phyloP scores from a whole-genome alignment of 2,113 vertebrate genomes.

The Solenodon paradoxus region DNA sequence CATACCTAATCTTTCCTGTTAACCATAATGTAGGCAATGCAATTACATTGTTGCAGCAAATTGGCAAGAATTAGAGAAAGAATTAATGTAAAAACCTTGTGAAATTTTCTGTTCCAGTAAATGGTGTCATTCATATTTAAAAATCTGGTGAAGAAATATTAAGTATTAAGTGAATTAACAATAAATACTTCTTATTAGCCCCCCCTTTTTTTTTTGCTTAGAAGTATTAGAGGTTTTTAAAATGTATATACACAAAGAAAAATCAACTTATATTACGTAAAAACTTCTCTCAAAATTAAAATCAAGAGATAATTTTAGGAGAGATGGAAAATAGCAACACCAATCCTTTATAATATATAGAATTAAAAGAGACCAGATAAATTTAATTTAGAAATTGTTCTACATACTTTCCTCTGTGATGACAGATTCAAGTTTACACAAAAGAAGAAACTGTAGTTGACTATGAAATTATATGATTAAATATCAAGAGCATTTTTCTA shows the following conservation, averaged over 20 bases:
- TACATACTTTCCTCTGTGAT: not conserved
- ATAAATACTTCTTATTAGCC: conserved; percentile 56
- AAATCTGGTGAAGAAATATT: conserved; percentile 71
- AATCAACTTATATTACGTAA: not conserved
- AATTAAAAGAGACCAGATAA: conserved; percentile 19
- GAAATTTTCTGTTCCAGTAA: conserved; percentile 72
- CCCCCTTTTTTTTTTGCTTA: conserved; percentile 41
- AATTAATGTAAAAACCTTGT: conserved; percentile 73
- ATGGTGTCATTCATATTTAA: conserved; percentile 69
- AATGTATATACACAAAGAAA: conserved; percentile 7
- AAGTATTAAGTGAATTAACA: conserved; percentile 65
- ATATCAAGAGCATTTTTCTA: not conserved
- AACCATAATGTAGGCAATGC: conserved; percentile 70
- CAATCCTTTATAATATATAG: conserved; percentile 54
- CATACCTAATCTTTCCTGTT: conserved; percentile 77
- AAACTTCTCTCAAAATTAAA: conserved; percentile 55
- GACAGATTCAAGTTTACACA: not conserved
- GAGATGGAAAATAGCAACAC: conserved; percentile 35
- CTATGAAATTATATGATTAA: not conserved
- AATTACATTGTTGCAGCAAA: conserved; percentile 79
- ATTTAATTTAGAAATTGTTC: not conserved
- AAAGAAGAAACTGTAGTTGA: not conserved
- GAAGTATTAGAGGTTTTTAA: not conserved
- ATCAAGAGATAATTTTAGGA: conserved; percentile 64
- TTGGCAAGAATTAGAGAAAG: conserved; percentile 69